phyloP scores from a whole-genome alignment of 2,797 vertebrate species.

The Falco columbarius region DNA sequence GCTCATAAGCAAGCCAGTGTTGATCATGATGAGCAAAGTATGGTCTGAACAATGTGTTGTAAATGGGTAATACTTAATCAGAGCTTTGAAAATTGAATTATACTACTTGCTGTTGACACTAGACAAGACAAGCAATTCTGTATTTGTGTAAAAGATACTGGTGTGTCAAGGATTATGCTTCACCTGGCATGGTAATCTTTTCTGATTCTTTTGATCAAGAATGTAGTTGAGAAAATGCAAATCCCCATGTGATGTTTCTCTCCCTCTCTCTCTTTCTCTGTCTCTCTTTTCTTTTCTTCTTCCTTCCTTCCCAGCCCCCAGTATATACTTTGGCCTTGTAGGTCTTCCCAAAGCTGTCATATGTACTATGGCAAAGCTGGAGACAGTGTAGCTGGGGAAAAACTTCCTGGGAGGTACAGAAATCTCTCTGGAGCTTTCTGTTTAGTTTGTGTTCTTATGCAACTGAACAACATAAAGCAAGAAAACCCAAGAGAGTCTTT shows the following conservation, averaged over 20 bases:
- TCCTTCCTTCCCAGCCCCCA: neutral
- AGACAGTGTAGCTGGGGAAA: neutral
- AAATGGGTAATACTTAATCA: neutral
- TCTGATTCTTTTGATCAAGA: neutral
- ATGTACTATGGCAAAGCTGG: neutral
- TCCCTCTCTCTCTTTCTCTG: no score
- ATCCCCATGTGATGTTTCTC: neutral
- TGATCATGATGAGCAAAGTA: neutral
- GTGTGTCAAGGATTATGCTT: neutral
- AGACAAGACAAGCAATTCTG: neutral
- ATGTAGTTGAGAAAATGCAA: neutral
- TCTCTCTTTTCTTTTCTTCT: no score
- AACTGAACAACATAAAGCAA: slow-evolving; percentile 31
- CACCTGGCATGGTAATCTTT: neutral
- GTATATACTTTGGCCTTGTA: neutral
- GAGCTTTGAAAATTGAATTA: neutral
- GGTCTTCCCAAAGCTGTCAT: neutral
- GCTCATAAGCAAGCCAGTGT: neutral
- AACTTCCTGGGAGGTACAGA: neutral
- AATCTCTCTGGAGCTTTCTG: neutral
- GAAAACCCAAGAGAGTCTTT: slow-evolving; percentile 35
- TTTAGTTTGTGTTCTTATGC: slow-evolving; percentile 22
- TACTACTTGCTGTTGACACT: neutral
- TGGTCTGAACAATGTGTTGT: neutral
- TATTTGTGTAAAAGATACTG: neutral